Conservation (phyloP, 2,113 vertebrate species). For the Crotalus tigris region DNA sequence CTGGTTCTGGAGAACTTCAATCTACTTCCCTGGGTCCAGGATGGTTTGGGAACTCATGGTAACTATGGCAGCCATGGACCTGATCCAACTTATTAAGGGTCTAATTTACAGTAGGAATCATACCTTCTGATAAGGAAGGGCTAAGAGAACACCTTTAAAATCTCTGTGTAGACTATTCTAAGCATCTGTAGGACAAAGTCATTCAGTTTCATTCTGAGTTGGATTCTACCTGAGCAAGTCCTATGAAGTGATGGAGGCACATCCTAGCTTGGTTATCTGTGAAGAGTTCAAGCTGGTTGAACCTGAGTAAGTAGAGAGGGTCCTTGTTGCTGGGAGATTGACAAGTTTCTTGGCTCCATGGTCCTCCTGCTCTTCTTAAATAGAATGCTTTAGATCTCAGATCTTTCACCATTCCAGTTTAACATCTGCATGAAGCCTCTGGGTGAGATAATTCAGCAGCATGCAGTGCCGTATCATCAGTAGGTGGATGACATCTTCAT, state of each 20-base stretch:
- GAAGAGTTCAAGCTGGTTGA: not conserved
- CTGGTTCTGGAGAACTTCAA: not conserved
- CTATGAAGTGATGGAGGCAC: not conserved
- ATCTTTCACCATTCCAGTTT: not conserved
- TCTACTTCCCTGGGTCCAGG: not conserved
- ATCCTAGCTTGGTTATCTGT: not conserved
- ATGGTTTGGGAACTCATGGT: not conserved
- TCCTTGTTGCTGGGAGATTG: not conserved
- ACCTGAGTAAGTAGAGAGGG: not conserved
- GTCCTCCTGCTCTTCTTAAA: not conserved
- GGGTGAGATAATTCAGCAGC: not conserved
- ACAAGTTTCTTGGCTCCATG: not conserved
- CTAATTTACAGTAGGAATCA: not conserved
- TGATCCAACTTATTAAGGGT: not conserved
- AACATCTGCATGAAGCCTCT: not conserved
- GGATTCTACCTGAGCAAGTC: not conserved
- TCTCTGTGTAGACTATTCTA: not conserved
- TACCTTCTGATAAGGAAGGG: not conserved
- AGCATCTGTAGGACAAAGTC: not conserved
- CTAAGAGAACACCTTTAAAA: not conserved
- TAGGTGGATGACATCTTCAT: not conserved
- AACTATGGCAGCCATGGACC: not conserved
- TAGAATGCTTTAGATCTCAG: not conserved
- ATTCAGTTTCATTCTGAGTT: not conserved
- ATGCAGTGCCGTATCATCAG: not conserved